Evolutionary conservation across 2,113 vertebrate genomes (phyloP), one percentile per base, ranked within the genome.

Genomic region (Pleuronectes platessa): DNA sequence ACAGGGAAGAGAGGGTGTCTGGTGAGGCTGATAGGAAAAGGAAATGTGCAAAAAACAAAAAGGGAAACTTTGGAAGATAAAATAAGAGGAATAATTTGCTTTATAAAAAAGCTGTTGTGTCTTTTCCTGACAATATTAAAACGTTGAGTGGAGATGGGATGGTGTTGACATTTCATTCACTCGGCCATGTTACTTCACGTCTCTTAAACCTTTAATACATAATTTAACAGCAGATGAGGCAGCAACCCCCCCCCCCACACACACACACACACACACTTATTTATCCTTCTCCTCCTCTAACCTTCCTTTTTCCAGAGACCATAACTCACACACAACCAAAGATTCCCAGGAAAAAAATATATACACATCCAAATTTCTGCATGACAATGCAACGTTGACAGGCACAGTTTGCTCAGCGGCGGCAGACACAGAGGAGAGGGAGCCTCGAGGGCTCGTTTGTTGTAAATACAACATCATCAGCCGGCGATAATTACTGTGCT

Each of bases 161-260:
- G 31, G 31, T 31, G 31, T 31, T 31, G 31, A 31, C 31, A 31
- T 31, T 31, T 6, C 31, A 31, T 31, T 24, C 71, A 68, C 58
- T 53, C 76, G 73, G 74, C 78, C 62, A 83, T 65, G 67, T 81
- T 76, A 81, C 82, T 84, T 78, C 42, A 78, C 80, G 67, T 71
- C 49, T 68, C 61, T 61, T 58, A 4, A 54, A 71, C 17, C 4
- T 59, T 47, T 66, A 47, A 76, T 71, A 77, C 68, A 85, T 77
- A 86, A 90, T 79, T 45, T 66, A 81, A 74, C 60, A 70, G 64
- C 75, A 82, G 9, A 90, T 79, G 12, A 68, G 76, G 71, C 60
- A 70, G 61, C 75, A 82, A 37, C 2, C 31, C 31, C 31, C 31
- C 31, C 31, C 31, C 6, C 31, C 31, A n/a, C n/a, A n/a, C n/a